Base-by-base conservation (phyloP, 2,797 vertebrate species). In the Siniperca obscura region DNA sequence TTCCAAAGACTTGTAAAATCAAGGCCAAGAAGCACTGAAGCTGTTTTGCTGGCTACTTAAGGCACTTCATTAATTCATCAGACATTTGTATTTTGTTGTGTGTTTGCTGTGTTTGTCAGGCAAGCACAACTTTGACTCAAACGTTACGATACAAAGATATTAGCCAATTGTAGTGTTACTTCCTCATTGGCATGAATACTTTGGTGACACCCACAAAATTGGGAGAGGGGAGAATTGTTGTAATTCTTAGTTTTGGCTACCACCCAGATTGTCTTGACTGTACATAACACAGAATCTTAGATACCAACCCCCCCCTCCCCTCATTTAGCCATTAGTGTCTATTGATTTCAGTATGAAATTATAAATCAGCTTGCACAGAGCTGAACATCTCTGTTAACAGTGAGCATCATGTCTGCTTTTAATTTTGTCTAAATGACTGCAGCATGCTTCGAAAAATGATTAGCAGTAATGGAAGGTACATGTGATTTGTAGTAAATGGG, bases 361-460 rank as follows among this genome's bases (percentile, higher is more conserved):
- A 76, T 84, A 56, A 83, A 80, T 76, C 46, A 27, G 14, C 36
- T 56, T 27, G 13, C 65, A 55, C 64, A 38, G 62, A 68, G 64
- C 38, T 67, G 53, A 85, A 76, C 36, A 65, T 27, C 52, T 12
- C 21, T 69, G 27, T 70, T 5, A 81, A 81, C 81, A 76, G 52
- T 66, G 57, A 59, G 70, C 22, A 21, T 66, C 16, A 13, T 56
- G 76, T 81, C 84, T 92, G 90, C 79, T 89, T 90, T 86, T 83
- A 5, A 83, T 92, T 87, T 75, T 21, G 75, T 62, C 48, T 16
- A 78, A 88, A 82, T 86, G 38, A 64, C 22, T 81, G 68, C 21
- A 38, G 72, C 59, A 55, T 77, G 76, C 64, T 88, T 81, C 76
- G 59, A 86, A 81, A 88, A 81, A 70, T 57, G 57, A 42, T 74